Conservation (phyloP, 2,888 invertebrate species). For the Mycalesis mineus region DNA sequence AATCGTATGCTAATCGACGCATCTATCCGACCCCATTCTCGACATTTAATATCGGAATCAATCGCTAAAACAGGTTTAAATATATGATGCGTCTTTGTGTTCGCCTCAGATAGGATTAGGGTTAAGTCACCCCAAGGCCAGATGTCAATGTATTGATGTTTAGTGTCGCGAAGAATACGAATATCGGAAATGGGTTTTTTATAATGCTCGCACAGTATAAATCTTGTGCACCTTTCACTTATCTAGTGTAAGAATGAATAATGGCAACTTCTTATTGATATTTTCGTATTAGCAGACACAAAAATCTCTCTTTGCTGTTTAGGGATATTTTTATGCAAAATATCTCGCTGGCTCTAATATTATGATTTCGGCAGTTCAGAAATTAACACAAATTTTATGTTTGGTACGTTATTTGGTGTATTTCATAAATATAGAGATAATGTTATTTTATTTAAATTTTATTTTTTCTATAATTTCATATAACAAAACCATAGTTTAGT, state of each 20-base stretch:
- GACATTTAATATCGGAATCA: constrained; percentile 71
- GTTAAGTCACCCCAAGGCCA: constrained; percentile 54
- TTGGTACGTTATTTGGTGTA: no score
- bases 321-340: neutral
- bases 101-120: constrained; percentile 64
- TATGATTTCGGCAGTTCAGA: no score
- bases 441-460: no score
- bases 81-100: constrained; percentile 58
- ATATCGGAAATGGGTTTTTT: constrained; percentile 68
- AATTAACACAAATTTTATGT: no score
- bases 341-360: no score
- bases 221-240: constrained; percentile 14
- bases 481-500: no score
- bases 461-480: no score
- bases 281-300: neutral
- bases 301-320: neutral
- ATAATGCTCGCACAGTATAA: constrained; percentile 40
- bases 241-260: constrained; percentile 17
- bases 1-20: constrained; percentile 68
- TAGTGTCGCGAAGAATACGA: constrained; percentile 49
- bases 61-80: constrained; percentile 75
- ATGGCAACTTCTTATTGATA: constrained; percentile 11
- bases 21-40: constrained; percentile 57
- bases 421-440: no score
- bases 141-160: constrained; percentile 71